Base-by-base conservation (phyloP, 2,113 vertebrate species). In the Triplophysa rosa region DNA sequence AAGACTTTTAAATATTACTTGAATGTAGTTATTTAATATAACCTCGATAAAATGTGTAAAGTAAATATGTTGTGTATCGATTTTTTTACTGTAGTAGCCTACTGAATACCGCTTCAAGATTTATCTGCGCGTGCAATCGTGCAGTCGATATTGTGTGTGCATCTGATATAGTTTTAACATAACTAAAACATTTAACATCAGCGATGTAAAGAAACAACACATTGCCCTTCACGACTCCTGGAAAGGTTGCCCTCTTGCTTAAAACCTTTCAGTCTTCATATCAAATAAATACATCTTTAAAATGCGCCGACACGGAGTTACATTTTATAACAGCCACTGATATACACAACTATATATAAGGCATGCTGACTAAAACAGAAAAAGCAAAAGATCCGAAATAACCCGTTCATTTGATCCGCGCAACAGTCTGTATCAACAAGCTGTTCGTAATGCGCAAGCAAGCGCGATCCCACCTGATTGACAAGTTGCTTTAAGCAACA, bases 401-500 rank as follows among this genome's bases (percentile, higher is more conserved):
- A 37, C 58, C 12, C n/a, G 19, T 26, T 59, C 64, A 42, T n/a
- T 19, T 29, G 56, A 70, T 59, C 29, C 67, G 66, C 6, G 74
- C 45, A 81, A n/a, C 77, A 56, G 71, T 74, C 62, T 67, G 29
- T 19, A 63, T 59, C 71, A 47, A 71, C 19, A 47, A 64, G 63
- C 73, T 29, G 54, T 63, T 74, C 68, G 63, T 19, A 37, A 23
- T 21, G 45, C 58, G 10, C 77, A 52, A 65, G 54, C 80, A 40
- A 12, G 17, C 65, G 40, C 73, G 65, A 49, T 33, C 40, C 73
- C 68, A 81, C 79, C 74, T 73, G 74, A 47, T 47, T 62, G 73
- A 42, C 63, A 84, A 81, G 64, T 81, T 78, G 52, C 42, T 52
- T 70, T 37, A 14, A 37, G 47, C 49, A 70, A 63, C 58, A 47